Evolutionary conservation across 2,888 invertebrate genomes (phyloP).

Genomic region (Mycalesis mineus): DNA sequence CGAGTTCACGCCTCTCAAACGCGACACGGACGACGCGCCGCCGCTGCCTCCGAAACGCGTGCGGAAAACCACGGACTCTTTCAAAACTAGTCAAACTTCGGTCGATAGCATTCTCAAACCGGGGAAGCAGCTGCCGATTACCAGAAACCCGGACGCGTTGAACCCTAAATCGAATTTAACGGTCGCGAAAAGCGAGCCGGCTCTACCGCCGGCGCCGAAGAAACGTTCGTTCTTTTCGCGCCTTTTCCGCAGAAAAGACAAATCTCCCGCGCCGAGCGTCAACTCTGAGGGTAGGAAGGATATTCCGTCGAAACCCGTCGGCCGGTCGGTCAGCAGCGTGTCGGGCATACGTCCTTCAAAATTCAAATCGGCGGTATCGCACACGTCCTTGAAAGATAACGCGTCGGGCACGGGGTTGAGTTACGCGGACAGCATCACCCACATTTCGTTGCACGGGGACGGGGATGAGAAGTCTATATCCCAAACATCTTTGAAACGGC

Average conservation of each 20-base stretch:
- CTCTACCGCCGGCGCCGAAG: conserved; percentile 61
- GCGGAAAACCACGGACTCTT: conserved; percentile 72
- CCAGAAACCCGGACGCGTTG: conserved; percentile 43
- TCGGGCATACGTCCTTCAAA: conserved; percentile 78
- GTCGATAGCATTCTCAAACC: conserved; percentile 63
- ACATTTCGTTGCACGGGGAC: conserved; percentile 82
- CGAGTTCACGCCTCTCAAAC: conserved; percentile 72
- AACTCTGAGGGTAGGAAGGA: conserved; percentile 55
- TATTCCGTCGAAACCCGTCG: conserved; percentile 64
- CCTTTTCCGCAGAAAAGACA: conserved; percentile 63
- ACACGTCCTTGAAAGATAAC: conserved; percentile 64
- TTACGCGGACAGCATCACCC: conserved; percentile 80
- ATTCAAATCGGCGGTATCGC: conserved; percentile 63
- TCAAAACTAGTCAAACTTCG: conserved; percentile 65
- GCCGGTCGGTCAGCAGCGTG: conserved; percentile 79
- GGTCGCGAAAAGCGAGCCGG: conserved; percentile 62
- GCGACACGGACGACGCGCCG: conserved; percentile 81
- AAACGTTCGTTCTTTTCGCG: conserved; percentile 72
- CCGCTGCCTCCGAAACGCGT: conserved; percentile 89
- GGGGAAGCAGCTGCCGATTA: conserved; percentile 53
- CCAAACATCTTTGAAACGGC: conserved; percentile 47
- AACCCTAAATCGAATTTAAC: conserved; percentile 42
- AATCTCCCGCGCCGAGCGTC: conserved; percentile 68
- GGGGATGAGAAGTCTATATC: conserved; percentile 56
- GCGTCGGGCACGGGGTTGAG: conserved; percentile 62